Percentiles rank a stretch among this genome's conserved stretches.
phyloP scores from a whole-genome alignment of 2,113 vertebrate genomes.

The Nanorana parkeri region DNA sequence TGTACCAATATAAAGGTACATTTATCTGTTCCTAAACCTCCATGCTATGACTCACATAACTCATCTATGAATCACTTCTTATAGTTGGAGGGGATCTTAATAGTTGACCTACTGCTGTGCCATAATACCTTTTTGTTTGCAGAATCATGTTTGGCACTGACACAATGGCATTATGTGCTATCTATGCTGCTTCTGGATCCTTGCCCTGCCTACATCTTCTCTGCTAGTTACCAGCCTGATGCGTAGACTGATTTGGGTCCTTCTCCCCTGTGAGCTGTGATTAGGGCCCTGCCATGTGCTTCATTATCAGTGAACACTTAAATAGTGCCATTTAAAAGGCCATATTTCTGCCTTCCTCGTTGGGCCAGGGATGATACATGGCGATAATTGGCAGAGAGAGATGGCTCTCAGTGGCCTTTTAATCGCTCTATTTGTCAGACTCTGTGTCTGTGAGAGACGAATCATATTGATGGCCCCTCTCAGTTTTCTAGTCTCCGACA shows the following conservation, averaged over 20 bases:
- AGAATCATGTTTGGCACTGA: neutral
- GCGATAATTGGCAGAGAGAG: slow-evolving; percentile 85
- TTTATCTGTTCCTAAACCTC: no score
- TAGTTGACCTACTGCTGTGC: neutral
- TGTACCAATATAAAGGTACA: no score
- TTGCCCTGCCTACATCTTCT: neutral
- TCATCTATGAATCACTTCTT: no score
- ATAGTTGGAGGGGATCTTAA: neutral
- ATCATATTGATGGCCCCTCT: slow-evolving; percentile 53
- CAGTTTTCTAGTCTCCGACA: slow-evolving; percentile 24
- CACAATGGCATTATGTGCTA: neutral
- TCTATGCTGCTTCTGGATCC: neutral
- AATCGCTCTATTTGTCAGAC: slow-evolving; percentile 85
- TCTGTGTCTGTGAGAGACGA: slow-evolving; percentile 46
- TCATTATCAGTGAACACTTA: slow-evolving; percentile 84
- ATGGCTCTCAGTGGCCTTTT: slow-evolving; percentile 82
- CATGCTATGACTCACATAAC: no score
- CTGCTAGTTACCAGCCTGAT: neutral
- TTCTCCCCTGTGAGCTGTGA: slow-evolving; percentile 72
- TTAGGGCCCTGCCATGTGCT: slow-evolving; percentile 81
- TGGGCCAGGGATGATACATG: slow-evolving; percentile 83
- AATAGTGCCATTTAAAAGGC: slow-evolving; percentile 86
- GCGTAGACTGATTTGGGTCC: slow-evolving; percentile 31
- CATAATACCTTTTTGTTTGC: neutral
- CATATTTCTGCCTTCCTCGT: slow-evolving; percentile 82